Evolutionary conservation across 2,888 invertebrate species (phyloP), one percentile per base, ranked within the genome.

Genomic region (Anthoptus insignis): DNA sequence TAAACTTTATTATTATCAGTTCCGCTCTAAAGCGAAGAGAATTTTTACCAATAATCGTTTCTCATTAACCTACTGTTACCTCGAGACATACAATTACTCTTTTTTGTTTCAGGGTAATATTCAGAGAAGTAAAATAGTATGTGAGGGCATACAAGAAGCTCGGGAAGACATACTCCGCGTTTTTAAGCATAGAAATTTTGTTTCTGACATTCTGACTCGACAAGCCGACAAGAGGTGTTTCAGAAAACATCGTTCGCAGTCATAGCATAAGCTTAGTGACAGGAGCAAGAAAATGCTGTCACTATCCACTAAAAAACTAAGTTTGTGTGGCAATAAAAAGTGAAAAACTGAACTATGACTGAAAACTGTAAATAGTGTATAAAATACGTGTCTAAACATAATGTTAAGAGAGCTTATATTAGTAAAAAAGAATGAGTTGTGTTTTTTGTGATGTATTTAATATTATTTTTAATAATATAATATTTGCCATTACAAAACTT

Each of bases 221-320:
- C 98, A 98, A 91, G 97, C 97, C 73, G 98, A 98, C 82, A 99
- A 99, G 89, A 94, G 99, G 70, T 97, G 97, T 81, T 97, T 97
- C 82, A 97, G 99, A 84, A 99, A 99, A 88, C 97, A 98, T 76
- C 97, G 98, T 69, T 97, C 97, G 76, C 92, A 93, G 72, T 93
- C 93, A 78, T 93, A 92, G 87, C 88, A 75, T 24, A 74, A 45
- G 69, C 63, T 65, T 50, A 61, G 65, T 59, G 67, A 67, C 49
- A 70, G 58, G 37, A 68, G 67, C 29, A 69, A 67, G 49, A 63
- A 56, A 24, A 49, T 63, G 37, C 63, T 63, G 63, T 63, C 63
- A 63, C 63, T 64, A 32, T 64, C 64, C 11, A 57, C 57, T 42
- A 64, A 64, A 42, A 57, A 64, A 65, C 49, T 54, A 14, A 64